Base-by-base conservation (phyloP, 2,888 invertebrate genomes). In the Pachymerium ferrugineum region DNA sequence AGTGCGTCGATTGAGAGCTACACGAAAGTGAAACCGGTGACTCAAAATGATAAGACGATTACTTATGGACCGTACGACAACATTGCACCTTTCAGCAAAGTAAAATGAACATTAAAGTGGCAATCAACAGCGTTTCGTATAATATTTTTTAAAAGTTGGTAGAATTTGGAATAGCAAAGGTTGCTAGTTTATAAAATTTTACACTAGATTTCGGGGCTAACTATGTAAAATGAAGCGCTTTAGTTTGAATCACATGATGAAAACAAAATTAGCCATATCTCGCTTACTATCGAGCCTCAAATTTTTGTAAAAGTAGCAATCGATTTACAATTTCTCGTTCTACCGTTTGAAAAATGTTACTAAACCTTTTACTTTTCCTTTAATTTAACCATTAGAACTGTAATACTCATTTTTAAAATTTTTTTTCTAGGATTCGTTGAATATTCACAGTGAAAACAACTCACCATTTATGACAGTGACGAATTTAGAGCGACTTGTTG, bases 391-490 rank as follows among this genome's bases (percentile, higher is more conserved):
- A n/a, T 35, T 35, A 12, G 12, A 12, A 12, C 35, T 35, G 4
- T 8, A 38, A 38, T 19, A 47, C 8, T 19, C 14, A 10, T 22
- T 19, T 19, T 42, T n/a, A 1, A n/a, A n/a, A n/a, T n/a, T 28
- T 68, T 31, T 76, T 76, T 76, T 77, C 3, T 78, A 84, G 77
- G 88, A 90, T 77, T 88, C 89, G 77, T 82, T 97, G 78, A 85
- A 85, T 47, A 85, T 98, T 35, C 99, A 99, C 83, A 97, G 90
- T 81, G 98, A 97, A 83, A 99, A 97, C 83, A 96, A 97, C 82
- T 88, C 92, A 47, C 97, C 98, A 31, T 99, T 99, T 84, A 84
- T 99, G 77, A 93, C 94, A n/a, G 94, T 97, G 0, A 92, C 92
- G 0, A 87, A 87, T 68, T 83, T 99, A 78, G 91, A 93, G 78